Percentiles rank a stretch among this genome's conserved stretches.
These are phyloP conservation scores for Pseudomugil gertrudae DNA, from an alignment of 2,797 vertebrate genomes.

Conservation along the genomic window DNA sequence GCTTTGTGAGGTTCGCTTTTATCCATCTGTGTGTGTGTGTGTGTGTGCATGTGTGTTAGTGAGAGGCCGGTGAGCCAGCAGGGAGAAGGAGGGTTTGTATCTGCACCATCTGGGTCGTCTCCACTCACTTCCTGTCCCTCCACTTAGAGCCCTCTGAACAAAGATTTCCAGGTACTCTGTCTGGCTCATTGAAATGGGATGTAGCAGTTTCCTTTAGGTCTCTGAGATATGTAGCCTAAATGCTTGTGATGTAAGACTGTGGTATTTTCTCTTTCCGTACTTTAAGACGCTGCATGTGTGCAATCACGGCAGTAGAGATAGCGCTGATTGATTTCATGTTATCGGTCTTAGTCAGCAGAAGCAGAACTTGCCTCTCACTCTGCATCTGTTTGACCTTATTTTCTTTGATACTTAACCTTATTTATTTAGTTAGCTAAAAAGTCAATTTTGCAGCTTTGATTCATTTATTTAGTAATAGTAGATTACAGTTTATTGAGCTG, in stretches of 20 bases:
- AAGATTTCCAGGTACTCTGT: conserved; percentile 53
- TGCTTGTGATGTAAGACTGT: conserved; percentile 1
- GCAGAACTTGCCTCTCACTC: conserved; percentile 1
- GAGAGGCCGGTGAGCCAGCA: conserved; percentile 47
- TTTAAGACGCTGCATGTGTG: background rate
- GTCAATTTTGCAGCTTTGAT: conserved; percentile 24
- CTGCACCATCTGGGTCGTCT: conserved; percentile 78
- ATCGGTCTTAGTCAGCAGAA: conserved; percentile 20
- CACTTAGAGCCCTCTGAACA: conserved; percentile 45
- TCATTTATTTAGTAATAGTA: conserved; percentile 29
- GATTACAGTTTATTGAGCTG: conserved; percentile 46
- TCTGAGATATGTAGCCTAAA: background rate
- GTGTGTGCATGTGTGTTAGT: conserved; percentile 5
- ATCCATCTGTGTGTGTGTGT: conserved; percentile 37
- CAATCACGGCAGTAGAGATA: background rate
- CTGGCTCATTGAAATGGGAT: conserved; percentile 31
- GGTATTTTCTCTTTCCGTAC: background rate
- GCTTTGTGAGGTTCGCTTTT: conserved; percentile 64
- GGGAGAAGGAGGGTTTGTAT: conserved; percentile 68
- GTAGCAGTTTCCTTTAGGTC: background rate
- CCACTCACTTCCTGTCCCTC: conserved; percentile 71
- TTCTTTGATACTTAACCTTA: conserved; percentile 1
- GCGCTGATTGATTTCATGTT: conserved; percentile 8
- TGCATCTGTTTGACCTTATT: background rate
- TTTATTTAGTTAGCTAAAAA: conserved; percentile 13